Percentiles rank a stretch among this genome's conserved stretches.
Evolutionary conservation across 37 sponge, comb jelly and placozoan species (phyloP).

Genomic region (Lycopodina hypogea): DNA sequence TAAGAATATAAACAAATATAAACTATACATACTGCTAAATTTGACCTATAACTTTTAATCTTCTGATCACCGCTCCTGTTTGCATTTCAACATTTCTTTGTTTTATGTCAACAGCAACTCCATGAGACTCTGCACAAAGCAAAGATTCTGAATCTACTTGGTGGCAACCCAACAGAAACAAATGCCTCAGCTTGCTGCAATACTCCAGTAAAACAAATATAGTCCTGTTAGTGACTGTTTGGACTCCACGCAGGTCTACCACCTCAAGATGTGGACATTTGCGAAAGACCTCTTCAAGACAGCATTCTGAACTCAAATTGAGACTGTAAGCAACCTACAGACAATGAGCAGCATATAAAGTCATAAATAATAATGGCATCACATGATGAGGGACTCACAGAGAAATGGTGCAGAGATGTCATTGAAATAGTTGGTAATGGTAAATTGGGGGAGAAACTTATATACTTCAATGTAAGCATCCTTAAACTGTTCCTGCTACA

Average conservation of each 20-base stretch:
- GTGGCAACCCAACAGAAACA: slow-evolving; percentile 13
- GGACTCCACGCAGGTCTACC: slow-evolving; percentile 11
- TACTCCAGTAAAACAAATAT: slow-evolving; percentile 13
- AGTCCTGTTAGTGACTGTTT: slow-evolving; percentile 18
- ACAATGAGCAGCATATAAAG: background rate
- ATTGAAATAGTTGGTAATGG: background rate
- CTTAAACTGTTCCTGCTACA: background rate
- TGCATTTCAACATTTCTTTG: background rate
- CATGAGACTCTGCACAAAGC: background rate
- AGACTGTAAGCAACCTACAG: slow-evolving; percentile 10
- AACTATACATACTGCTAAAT: too few relatives aligned
- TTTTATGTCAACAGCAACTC: slow-evolving; percentile 6
- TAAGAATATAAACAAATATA: too few relatives aligned
- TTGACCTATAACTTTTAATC: too few relatives aligned
- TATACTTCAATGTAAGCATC: background rate
- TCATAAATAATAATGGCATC: background rate
- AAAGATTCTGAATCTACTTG: background rate
- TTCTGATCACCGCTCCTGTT: too few relatives aligned
- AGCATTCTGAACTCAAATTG: background rate
- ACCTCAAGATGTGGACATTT: slow-evolving; percentile 14
- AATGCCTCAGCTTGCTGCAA: slow-evolving; percentile 6
- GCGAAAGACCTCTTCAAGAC: slow-evolving; percentile 19
- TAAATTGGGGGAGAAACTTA: background rate
- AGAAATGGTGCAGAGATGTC: background rate
- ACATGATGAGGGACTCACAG: background rate